Percentiles rank a stretch among this genome's conserved stretches.
Evolutionary conservation across 2,888 invertebrate species (phyloP).

Genomic region (Drosophila lacicola): DNA sequence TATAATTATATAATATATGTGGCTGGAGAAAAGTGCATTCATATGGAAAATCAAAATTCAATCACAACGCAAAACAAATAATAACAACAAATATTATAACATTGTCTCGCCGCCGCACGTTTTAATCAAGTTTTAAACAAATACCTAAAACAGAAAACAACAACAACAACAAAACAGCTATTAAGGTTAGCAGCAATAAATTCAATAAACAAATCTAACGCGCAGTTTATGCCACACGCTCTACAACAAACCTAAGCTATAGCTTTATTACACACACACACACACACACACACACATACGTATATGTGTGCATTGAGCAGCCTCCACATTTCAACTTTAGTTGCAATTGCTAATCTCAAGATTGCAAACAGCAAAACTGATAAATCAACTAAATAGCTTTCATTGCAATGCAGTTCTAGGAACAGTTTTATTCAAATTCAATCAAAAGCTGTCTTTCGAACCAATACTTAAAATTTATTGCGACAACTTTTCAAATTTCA

Average conservation of each 20-base stretch:
- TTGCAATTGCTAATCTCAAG: slow-evolving; percentile 9
- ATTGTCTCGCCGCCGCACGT: slow-evolving; percentile 25
- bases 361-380: not conserved
- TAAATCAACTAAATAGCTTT: not conserved
- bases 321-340: slow-evolving; percentile 6
- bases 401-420: not conserved
- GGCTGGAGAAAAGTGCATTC: slow-evolving; percentile 11
- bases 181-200: slow-evolving; percentile 59
- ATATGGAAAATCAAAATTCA: slow-evolving; percentile 16
- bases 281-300: not conserved
- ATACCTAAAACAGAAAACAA: slow-evolving; percentile 6
- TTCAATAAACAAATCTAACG: slow-evolving; percentile 60
- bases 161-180: slow-evolving; percentile 15
- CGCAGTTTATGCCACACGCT: slow-evolving; percentile 56
- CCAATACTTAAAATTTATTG: too few relatives aligned
- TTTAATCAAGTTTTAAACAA: slow-evolving; percentile 47
- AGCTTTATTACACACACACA: not conserved
- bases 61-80: slow-evolving; percentile 9
- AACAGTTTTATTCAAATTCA: not conserved
- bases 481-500: too few relatives aligned
- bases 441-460: not conserved
- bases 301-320: not conserved
- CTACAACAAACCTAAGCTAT: slow-evolving; percentile 9
- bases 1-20: not conserved
- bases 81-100: slow-evolving; percentile 13